These are phyloP conservation scores for Phaonia tiefii DNA, from an alignment of 2,888 invertebrate species.

Conservation along the genomic window DNA sequence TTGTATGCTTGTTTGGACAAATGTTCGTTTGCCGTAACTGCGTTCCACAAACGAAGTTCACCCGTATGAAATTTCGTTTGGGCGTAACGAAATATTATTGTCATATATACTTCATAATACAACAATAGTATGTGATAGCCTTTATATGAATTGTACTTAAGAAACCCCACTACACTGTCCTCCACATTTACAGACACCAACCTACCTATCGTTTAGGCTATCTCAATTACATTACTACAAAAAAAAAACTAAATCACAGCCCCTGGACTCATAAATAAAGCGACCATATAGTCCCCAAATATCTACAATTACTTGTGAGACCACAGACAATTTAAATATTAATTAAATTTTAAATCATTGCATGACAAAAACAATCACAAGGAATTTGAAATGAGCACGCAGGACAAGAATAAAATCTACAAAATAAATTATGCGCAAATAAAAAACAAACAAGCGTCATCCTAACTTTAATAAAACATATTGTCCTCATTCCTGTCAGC, in stretches of 20 bases:
- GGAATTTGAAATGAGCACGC: constrained; percentile 43
- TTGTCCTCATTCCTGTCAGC: constrained; percentile 45
- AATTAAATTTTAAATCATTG: constrained; percentile 57
- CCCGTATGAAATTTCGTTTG: no score
- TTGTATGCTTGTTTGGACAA: no score
- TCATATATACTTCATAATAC: no score
- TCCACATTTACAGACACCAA: no score
- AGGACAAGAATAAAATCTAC: constrained; percentile 28
- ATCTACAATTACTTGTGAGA: constrained; percentile 1
- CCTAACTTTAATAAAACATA: constrained; percentile 57
- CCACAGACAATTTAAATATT: constrained; percentile 58
- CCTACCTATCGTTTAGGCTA: no score
- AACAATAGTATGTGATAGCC: no score
- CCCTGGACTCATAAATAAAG: neutral
- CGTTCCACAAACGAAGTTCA: no score
- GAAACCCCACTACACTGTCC: no score
- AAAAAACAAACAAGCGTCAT: constrained; percentile 40
- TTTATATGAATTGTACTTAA: no score
- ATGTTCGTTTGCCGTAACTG: no score
- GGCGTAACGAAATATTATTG: no score
- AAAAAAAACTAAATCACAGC: constrained; percentile 7
- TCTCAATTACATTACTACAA: no score
- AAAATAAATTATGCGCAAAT: constrained; percentile 53
- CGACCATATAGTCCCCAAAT: neutral
- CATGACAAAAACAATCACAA: constrained; percentile 59